Conservation (phyloP, 2,113 vertebrate species). For the Recurvirostra avosetta region DNA sequence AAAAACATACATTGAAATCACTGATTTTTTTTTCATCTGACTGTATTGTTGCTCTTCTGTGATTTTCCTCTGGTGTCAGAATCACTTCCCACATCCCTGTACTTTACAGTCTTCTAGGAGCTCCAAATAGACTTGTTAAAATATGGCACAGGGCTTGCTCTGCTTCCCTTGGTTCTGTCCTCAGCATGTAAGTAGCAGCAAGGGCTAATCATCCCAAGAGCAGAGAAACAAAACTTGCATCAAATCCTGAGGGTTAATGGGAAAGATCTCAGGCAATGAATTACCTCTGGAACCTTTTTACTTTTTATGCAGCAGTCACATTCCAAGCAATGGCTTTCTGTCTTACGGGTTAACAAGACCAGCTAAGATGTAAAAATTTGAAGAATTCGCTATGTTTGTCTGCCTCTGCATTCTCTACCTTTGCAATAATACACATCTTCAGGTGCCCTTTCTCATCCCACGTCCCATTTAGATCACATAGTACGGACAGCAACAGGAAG, state of each 20-base stretch:
- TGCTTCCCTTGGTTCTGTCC: background rate
- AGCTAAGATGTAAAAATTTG: background rate
- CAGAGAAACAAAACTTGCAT: background rate
- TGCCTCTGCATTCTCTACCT: background rate
- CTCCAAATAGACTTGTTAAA: constrained; percentile 39
- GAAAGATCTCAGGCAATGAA: background rate
- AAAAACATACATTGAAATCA: background rate
- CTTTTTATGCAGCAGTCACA: background rate
- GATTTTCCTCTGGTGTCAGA: constrained; percentile 18
- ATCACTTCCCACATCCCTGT: constrained; percentile 29
- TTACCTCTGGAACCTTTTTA: background rate
- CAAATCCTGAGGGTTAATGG: background rate
- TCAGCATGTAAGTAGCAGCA: background rate
- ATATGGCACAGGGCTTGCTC: background rate
- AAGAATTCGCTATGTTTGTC: background rate
- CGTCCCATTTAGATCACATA: constrained; percentile 44
- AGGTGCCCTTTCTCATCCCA: background rate
- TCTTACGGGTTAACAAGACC: background rate
- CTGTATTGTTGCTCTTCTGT: background rate
- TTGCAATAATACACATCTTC: background rate
- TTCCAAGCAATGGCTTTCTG: background rate
- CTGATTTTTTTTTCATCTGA: background rate
- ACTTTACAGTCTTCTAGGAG: constrained; percentile 12
- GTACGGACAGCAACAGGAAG: constrained; percentile 65
- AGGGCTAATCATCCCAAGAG: background rate